These are phyloP conservation scores for Corythornis vintsioides DNA, from an alignment of 2,113 vertebrate genomes.

Conservation along the genomic window DNA sequence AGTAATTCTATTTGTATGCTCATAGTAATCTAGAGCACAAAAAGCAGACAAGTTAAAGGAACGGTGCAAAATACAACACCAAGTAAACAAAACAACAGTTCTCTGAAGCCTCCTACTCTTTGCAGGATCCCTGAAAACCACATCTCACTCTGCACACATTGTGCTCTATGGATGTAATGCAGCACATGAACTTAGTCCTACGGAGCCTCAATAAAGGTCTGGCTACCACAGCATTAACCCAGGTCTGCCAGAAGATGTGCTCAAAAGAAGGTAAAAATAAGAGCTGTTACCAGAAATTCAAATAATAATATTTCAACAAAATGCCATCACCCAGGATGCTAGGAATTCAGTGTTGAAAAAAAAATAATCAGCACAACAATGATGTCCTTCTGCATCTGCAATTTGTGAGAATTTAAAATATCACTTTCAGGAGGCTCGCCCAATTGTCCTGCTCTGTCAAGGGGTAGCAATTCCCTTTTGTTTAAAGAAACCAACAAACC, in stretches of 20 bases:
- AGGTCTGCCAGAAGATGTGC: background rate
- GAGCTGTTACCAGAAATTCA: background rate
- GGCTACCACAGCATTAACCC: background rate
- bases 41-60: background rate
- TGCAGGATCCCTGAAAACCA: background rate
- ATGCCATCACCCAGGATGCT: background rate
- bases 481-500: too few relatives aligned
- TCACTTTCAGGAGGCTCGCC: background rate
- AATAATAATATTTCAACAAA: background rate
- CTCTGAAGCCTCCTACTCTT: background rate
- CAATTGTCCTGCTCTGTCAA: background rate
- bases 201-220: background rate
- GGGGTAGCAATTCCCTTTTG: too few relatives aligned
- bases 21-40: background rate
- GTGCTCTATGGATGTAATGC: accelerated
- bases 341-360: background rate
- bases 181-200: background rate
- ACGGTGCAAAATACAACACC: background rate
- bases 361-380: background rate
- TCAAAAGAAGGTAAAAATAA: background rate
- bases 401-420: background rate
- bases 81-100: background rate
- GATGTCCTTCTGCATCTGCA: background rate
- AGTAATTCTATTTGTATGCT: background rate
- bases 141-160: background rate